Percentiles rank a stretch among this genome's conserved stretches.
Conservation (phyloP, 2,888 invertebrate species). For the Leptopterna dolabrata region DNA sequence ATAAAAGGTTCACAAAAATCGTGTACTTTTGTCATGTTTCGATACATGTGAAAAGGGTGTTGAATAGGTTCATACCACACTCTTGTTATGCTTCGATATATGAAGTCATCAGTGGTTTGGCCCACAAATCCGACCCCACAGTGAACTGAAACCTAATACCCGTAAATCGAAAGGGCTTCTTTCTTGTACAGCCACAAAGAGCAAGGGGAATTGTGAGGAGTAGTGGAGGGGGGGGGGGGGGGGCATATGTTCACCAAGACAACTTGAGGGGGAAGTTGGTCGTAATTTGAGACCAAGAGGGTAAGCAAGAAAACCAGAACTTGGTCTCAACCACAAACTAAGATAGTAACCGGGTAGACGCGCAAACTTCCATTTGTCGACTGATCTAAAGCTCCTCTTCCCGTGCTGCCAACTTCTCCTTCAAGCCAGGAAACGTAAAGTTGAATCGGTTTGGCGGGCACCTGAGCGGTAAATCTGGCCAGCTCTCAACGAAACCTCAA, state of each 20-base stretch:
- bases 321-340: neutral
- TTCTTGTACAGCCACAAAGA: too few relatives aligned
- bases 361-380: constrained; percentile 1
- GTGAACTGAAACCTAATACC: neutral
- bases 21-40: too few relatives aligned
- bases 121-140: too few relatives aligned
- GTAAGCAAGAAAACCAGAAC: neutral
- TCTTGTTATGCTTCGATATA: too few relatives aligned
- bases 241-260: neutral
- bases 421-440: neutral
- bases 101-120: too few relatives aligned
- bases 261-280: neutral
- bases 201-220: too few relatives aligned
- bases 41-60: too few relatives aligned
- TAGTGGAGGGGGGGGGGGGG: neutral
- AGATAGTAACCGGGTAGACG: neutral
- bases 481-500: neutral
- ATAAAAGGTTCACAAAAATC: too few relatives aligned
- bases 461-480: neutral
- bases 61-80: too few relatives aligned
- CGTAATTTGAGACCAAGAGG: neutral
- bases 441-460: neutral
- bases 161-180: neutral
- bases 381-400: neutral
- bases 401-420: neutral